A percentile compares a stretch with the other conserved stretches of the same genome.
phyloP scores from a whole-genome alignment of 2,797 vertebrate genomes.

The Danio jaintianensis region DNA sequence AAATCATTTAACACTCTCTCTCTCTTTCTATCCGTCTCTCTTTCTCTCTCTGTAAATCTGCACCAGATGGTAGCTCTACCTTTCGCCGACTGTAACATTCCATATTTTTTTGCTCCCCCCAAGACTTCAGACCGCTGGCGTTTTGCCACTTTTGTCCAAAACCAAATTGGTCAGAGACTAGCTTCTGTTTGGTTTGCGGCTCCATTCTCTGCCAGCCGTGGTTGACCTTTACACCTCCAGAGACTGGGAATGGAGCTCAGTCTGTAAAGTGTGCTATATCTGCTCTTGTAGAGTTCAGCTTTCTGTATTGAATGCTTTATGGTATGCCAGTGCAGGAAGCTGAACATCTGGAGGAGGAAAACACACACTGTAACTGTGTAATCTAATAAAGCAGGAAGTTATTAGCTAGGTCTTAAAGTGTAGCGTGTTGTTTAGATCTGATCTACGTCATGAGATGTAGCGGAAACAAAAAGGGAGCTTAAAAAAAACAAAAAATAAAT shows the following conservation, averaged over 20 bases:
- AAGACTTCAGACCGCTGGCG: constrained; percentile 45
- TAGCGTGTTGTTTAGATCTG: constrained; percentile 7
- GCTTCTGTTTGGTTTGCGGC: constrained; percentile 25
- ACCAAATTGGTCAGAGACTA: constrained; percentile 28
- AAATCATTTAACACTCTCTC: constrained; percentile 41
- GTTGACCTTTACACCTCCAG: constrained; percentile 23
- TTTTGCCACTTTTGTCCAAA: constrained; percentile 37
- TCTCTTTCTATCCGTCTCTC: constrained; percentile 1
- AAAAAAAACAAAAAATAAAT: too few relatives aligned
- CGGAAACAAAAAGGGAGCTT: background rate
- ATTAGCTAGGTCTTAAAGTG: constrained; percentile 49
- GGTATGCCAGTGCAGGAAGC: constrained; percentile 56
- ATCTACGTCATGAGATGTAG: background rate
- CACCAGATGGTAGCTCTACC: constrained; percentile 48
- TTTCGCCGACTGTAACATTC: constrained; percentile 33
- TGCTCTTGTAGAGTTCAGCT: constrained; percentile 58
- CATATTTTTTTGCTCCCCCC: constrained; percentile 29
- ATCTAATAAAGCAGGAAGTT: constrained; percentile 66
- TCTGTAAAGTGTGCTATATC: constrained; percentile 60
- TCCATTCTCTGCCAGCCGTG: constrained; percentile 19
- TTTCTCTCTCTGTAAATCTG: constrained; percentile 39
- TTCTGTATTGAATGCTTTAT: constrained; percentile 66
- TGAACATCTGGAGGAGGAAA: constrained; percentile 71
- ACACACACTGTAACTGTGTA: constrained; percentile 67
- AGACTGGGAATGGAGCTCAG: constrained; percentile 18